phyloP scores from a whole-genome alignment of 2,113 vertebrate genomes.

The Psophia crepitans region DNA sequence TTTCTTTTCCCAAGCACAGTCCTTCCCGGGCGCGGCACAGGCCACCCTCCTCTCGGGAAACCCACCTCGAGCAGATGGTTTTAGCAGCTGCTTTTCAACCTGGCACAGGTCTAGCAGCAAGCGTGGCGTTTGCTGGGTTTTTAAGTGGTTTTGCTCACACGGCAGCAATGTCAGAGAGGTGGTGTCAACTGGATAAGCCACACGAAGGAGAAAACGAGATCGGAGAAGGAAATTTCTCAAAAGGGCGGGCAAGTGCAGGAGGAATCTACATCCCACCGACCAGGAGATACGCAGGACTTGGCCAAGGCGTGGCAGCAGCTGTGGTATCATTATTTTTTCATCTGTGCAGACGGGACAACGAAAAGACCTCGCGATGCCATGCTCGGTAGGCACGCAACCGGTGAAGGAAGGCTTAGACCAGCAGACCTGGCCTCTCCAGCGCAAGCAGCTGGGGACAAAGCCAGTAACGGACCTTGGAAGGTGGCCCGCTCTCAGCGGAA shows the following conservation, averaged over 20 bases:
- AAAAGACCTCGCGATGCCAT: background rate
- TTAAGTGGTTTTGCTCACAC: background rate
- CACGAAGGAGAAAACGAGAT: background rate
- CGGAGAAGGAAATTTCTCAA: background rate
- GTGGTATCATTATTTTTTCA: background rate
- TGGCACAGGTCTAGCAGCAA: background rate
- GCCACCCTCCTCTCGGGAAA: background rate
- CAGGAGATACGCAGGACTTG: too few relatives aligned
- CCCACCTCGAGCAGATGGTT: background rate
- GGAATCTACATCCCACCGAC: too few relatives aligned
- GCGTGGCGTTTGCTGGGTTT: background rate
- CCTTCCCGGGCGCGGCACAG: accelerated
- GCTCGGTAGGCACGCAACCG: accelerated
- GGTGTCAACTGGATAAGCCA: background rate
- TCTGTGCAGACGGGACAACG: background rate
- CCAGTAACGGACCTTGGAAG: background rate
- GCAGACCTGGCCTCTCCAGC: background rate
- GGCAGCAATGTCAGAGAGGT: background rate
- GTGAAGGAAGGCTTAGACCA: background rate
- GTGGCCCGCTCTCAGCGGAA: background rate
- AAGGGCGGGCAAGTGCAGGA: background rate
- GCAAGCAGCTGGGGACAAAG: background rate
- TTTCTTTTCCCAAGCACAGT: background rate
- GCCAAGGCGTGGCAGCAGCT: background rate
- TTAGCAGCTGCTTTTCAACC: background rate